Conservation (phyloP, 2,797 vertebrate genomes). For the Tenualosa ilisha region DNA sequence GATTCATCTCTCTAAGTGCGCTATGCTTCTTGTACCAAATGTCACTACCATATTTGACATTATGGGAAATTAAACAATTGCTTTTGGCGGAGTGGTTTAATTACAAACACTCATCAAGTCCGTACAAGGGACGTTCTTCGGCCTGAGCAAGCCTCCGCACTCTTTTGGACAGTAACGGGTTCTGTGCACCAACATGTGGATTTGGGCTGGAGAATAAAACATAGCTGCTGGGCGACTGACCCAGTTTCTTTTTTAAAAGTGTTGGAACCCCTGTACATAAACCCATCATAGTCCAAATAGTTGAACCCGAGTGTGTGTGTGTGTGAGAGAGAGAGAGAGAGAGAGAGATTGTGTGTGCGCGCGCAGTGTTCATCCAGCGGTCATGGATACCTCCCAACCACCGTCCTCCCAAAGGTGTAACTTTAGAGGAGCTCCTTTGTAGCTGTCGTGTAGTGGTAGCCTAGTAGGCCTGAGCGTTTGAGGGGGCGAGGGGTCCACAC, state of each 20-base stretch:
- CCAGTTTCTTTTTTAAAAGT: no score
- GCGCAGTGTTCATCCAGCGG: conserved; percentile 1
- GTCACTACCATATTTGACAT: not conserved
- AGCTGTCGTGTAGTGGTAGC: not conserved
- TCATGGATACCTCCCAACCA: not conserved
- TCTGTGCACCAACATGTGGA: not conserved
- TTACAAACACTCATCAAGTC: not conserved
- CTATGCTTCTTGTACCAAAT: not conserved
- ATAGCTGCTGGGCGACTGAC: no score
- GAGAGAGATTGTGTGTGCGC: not conserved
- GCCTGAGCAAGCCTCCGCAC: no score
- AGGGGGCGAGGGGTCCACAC: no score
- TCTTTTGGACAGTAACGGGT: not conserved
- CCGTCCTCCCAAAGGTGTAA: not conserved
- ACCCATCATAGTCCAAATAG: not conserved
- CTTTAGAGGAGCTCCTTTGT: not conserved
- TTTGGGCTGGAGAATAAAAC: not conserved
- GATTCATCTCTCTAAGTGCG: not conserved
- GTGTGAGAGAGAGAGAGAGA: not conserved
- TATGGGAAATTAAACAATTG: not conserved
- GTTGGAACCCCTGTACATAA: not conserved
- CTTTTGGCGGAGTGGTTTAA: not conserved
- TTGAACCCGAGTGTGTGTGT: not conserved
- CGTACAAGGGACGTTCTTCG: no score
- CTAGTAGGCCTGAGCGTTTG: no score